Percentiles rank a stretch among this genome's conserved stretches.
These are phyloP conservation scores for Cepphus grylle DNA, from an alignment of 2,113 vertebrate genomes.

Conservation along the genomic window DNA sequence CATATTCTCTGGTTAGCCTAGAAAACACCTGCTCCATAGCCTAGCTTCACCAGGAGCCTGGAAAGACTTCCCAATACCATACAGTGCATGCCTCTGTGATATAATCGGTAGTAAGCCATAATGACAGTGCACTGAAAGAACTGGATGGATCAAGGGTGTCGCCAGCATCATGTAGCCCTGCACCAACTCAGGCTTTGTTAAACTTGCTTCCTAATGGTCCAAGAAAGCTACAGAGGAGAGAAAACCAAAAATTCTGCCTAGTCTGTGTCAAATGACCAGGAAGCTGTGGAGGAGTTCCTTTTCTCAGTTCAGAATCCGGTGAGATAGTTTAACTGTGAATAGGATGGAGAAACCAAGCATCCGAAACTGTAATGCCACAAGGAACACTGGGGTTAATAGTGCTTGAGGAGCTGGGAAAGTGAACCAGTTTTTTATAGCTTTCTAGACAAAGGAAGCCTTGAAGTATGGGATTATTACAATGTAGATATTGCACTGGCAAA, in stretches of 20 bases:
- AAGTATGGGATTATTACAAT: neutral
- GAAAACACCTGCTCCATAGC: neutral
- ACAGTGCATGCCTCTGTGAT: neutral
- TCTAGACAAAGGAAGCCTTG: neutral
- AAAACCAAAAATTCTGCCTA: neutral
- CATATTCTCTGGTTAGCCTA: neutral
- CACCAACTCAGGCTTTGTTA: neutral
- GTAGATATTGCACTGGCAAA: neutral
- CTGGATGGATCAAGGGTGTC: neutral
- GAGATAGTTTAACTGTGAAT: neutral
- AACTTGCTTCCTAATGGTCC: neutral
- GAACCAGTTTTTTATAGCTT: neutral
- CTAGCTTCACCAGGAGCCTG: neutral
- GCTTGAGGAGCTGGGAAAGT: neutral
- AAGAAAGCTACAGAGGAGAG: neutral
- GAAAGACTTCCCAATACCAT: neutral
- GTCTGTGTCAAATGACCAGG: neutral
- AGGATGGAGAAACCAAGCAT: neutral
- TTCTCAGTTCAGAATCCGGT: neutral
- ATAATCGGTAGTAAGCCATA: neutral
- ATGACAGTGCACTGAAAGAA: neutral
- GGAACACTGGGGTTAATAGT: neutral
- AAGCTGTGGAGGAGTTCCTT: neutral
- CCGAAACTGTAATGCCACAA: neutral
- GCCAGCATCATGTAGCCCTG: neutral